Percentiles rank a stretch among this genome's conserved stretches.
phyloP scores from a whole-genome alignment of 2,888 invertebrate genomes.

The Andricus curvator region DNA sequence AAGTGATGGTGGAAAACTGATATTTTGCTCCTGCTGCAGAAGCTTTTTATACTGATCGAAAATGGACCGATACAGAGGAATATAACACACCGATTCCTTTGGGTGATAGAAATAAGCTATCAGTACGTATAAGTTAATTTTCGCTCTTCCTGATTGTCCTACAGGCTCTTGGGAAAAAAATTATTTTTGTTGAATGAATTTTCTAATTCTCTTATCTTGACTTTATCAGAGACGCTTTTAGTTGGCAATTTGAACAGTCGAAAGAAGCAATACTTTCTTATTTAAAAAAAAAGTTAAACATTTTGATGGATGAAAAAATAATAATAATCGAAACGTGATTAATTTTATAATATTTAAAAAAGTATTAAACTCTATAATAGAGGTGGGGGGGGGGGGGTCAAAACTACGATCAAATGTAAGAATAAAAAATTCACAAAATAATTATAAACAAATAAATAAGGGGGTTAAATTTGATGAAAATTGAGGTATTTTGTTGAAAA shows the following conservation, averaged over 20 bases:
- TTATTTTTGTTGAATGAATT: neutral
- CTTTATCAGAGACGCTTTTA: neutral
- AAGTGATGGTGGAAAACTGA: slow-evolving; percentile 47
- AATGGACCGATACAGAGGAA: slow-evolving; percentile 3
- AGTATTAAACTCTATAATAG: no score
- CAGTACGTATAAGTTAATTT: slow-evolving; percentile 44
- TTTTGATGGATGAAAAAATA: no score
- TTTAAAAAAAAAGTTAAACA: no score
- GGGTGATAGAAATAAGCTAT: slow-evolving; percentile 48
- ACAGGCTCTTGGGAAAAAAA: slow-evolving; percentile 46
- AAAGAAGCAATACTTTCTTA: no score
- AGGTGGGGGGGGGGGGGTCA: no score
- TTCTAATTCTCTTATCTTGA: neutral
- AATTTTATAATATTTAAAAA: no score
- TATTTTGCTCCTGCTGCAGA: neutral
- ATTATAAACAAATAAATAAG: no score
- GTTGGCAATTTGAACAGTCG: neutral
- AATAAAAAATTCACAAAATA: no score
- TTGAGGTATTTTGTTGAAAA: no score
- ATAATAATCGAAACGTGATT: no score
- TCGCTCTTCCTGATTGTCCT: slow-evolving; percentile 42
- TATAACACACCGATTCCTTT: slow-evolving; percentile 45
- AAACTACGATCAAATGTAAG: no score
- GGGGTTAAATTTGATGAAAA: no score
- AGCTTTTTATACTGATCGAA: slow-evolving; percentile 49